Evolutionary conservation across 2,888 invertebrate genomes (phyloP), one percentile per base, ranked within the genome.

Genomic region (Augochlorella aurata): DNA sequence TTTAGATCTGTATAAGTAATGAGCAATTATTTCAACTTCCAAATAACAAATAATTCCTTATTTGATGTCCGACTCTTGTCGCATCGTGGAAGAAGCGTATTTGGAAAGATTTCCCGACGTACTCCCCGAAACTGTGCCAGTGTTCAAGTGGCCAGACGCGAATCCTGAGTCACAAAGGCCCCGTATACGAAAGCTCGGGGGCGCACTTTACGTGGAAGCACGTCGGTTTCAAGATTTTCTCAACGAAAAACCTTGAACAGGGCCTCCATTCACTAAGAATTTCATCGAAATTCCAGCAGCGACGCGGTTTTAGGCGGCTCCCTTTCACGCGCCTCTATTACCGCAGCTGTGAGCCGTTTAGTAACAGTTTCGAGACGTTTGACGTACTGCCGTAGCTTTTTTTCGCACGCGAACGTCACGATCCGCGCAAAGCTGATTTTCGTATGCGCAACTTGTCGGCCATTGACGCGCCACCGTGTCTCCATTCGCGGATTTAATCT

Each of bases 241-340:
- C 82, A 65, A 76, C 71, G 74, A 79, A 74, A 84, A 85, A 71
- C 75, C 72, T 77, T 83, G 75, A 89, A 90, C 90, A 91, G 89
- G 85, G 86, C 71, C 66, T 73, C 86, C 89, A 90, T 91, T 91
- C 89, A 91, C 87, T 81, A 79, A 82, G 77, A 85, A 87, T 61
- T 61, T 61, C 61, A 89, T 90, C 84, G 86, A 90, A 89, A 89
- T 88, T 87, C 87, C 78, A 52, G 72, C 78, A 47, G 70, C 68
- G 73, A 67, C 5, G 79, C 47, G 76, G 75, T 81, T 79, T 85
- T 77, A 86, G 81, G 75, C 83, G 86, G 83, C 71, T 14, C 69
- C 79, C 79, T 79, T 71, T 85, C 74, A 85, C 73, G 47, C 44
- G 66, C 24, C 69, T 24, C 85, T 75, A 80, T 75, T 78, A 70